Conservation (phyloP, 37 sponge, comb jelly and placozoan species). For the Oscarella lobularis region DNA sequence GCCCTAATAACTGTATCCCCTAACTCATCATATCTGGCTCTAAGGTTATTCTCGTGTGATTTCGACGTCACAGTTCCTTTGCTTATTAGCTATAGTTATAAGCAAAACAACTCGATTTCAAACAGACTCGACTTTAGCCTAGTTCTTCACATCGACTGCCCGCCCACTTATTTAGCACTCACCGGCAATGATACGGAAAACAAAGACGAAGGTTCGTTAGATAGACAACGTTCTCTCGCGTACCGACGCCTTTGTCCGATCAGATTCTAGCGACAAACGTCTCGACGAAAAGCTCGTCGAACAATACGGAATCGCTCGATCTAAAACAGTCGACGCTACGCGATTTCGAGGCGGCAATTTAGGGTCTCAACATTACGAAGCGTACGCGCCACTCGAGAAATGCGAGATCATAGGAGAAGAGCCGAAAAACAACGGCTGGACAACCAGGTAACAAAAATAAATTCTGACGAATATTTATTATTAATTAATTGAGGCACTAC, state of each 20-base stretch:
- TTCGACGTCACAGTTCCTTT: no score
- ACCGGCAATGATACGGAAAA: no score
- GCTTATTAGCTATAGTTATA: no score
- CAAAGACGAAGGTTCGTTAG: no score
- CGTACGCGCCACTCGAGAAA: not conserved
- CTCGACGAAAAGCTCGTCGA: not conserved
- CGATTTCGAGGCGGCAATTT: not conserved
- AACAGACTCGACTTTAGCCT: not conserved
- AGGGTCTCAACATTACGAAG: not conserved
- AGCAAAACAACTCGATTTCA: no score
- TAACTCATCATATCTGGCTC: no score
- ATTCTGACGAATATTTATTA: not conserved
- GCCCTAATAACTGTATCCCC: no score
- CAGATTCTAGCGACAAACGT: not conserved
- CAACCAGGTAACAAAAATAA: not conserved
- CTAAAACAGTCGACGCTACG: not conserved
- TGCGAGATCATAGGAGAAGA: no score
- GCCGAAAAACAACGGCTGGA: not conserved
- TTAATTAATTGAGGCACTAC: not conserved
- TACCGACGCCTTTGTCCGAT: not conserved
- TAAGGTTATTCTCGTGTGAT: no score
- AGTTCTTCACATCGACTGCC: not conserved
- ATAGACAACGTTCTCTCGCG: not conserved
- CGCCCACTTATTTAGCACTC: not conserved
- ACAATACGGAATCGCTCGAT: not conserved